Evolutionary conservation across 53 echinoderm and acorn worm genomes (phyloP).

Genomic region (Henricia sp.): DNA sequence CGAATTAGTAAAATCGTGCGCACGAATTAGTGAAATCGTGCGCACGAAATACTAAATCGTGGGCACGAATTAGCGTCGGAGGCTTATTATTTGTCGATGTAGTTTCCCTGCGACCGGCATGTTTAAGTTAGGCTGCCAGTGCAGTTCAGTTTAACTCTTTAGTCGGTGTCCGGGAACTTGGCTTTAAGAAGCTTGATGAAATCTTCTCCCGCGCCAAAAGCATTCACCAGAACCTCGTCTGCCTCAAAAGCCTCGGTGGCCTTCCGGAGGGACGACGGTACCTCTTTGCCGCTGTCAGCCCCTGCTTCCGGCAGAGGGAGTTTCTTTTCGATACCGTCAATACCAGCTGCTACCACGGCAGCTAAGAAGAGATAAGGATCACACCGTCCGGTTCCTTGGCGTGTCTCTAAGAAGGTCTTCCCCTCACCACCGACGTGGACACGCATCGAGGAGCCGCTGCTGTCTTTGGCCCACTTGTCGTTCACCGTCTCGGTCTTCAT

Average conservation of each 20-base stretch:
- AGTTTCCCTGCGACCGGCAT: too few species aligned
- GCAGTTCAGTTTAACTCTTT: too few species aligned
- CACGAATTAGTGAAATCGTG: too few species aligned
- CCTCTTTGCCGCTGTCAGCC: constrained; percentile 30
- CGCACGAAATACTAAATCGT: too few species aligned
- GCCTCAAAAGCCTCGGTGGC: constrained; percentile 67
- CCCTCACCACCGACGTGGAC: constrained; percentile 63
- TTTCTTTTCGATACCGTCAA: constrained; percentile 81
- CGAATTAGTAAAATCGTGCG: too few species aligned
- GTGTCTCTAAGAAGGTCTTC: constrained; percentile 74
- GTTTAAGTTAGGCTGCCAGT: too few species aligned
- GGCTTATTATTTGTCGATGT: too few species aligned
- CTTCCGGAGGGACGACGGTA: constrained; percentile 62
- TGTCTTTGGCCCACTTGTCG: constrained; percentile 70
- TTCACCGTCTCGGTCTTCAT: constrained; percentile 53
- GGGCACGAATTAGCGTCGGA: too few species aligned
- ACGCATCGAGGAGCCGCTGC: constrained; percentile 58
- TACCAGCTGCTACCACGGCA: constrained; percentile 76
- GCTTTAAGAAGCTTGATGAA: constrained; percentile 74
- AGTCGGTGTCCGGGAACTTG: background rate
- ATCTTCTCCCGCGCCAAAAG: constrained; percentile 69
- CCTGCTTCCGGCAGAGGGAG: constrained; percentile 56
- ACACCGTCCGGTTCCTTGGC: constrained; percentile 73
- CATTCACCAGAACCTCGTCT: constrained; percentile 67
- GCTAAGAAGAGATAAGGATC: constrained; percentile 84